phyloP scores from a whole-genome alignment of 2,113 vertebrate species.

The Crocuta crocuta region DNA sequence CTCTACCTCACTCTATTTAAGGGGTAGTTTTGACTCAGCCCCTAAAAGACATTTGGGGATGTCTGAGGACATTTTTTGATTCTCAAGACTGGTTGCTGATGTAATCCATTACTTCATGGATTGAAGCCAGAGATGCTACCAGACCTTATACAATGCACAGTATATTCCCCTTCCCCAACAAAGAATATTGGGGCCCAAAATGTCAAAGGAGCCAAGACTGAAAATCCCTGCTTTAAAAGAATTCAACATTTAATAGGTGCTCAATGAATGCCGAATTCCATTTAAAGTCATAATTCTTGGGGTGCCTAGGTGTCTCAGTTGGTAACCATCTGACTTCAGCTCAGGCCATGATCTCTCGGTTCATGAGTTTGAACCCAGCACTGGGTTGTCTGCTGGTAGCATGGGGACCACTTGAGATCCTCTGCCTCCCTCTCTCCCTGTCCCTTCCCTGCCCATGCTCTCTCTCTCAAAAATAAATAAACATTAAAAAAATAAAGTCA shows the following conservation, averaged over 20 bases:
- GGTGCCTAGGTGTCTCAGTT: too few relatives aligned
- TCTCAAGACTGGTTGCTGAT: not conserved
- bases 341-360: too few relatives aligned
- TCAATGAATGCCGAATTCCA: not conserved
- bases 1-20: not conserved
- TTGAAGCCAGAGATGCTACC: not conserved
- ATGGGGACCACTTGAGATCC: too few relatives aligned
- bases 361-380: too few relatives aligned
- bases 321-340: too few relatives aligned
- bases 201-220: not conserved
- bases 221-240: slow-evolving; percentile 8
- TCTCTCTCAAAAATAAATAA: too few relatives aligned
- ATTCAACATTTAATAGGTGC: not conserved
- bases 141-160: not conserved
- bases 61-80: not conserved
- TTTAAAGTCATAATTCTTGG: not conserved
- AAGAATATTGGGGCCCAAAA: not conserved
- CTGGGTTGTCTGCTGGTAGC: too few relatives aligned
- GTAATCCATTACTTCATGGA: not conserved
- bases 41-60: not conserved
- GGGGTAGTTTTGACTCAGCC: not conserved
- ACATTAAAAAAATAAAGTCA: not conserved
- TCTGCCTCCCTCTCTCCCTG: too few relatives aligned
- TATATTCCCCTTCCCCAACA: not conserved
- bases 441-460: too few relatives aligned